These are phyloP conservation scores for Trichogramma pretiosum DNA, from an alignment of 1,140 invertebrate genomes.

Conservation along the genomic window DNA sequence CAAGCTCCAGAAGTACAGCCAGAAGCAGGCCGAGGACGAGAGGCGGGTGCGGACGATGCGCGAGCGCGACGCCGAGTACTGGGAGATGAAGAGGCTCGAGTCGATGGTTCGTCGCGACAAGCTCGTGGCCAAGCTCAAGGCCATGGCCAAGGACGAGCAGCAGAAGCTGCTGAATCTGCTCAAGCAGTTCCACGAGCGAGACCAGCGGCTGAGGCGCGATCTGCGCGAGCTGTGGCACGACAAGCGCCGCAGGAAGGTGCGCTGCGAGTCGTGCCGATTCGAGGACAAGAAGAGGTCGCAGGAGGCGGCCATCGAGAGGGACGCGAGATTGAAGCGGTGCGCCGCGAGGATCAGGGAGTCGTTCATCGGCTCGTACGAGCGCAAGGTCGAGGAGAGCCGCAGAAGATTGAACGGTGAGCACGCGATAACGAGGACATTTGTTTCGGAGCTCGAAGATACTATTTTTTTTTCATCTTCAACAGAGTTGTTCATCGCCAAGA, in stretches of 20 bases:
- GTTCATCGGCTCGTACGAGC: constrained; percentile 25
- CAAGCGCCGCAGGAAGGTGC: constrained; percentile 12
- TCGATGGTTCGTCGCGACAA: neutral
- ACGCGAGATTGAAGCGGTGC: constrained; percentile 21
- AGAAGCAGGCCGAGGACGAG: neutral
- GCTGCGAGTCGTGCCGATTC: constrained; percentile 23
- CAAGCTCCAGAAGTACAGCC: neutral
- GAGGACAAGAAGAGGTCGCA: constrained; percentile 22
- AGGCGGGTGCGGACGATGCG: neutral
- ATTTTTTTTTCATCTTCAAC: neutral
- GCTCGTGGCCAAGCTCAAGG: neutral
- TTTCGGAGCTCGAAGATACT: too few species aligned
- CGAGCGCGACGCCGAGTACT: neutral
- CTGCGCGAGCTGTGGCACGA: constrained; percentile 1
- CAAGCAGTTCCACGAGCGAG: constrained; percentile 18
- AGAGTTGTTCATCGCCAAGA: neutral
- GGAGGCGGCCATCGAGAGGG: constrained; percentile 22
- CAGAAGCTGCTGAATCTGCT: constrained; percentile 19
- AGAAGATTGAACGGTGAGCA: constrained; percentile 25
- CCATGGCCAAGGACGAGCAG: constrained; percentile 7
- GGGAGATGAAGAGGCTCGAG: neutral
- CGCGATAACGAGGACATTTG: too few species aligned
- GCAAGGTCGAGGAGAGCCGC: constrained; percentile 21
- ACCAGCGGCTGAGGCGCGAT: constrained; percentile 14
- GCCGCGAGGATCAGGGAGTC: constrained; percentile 16